Base-by-base conservation (phyloP, 1,140 invertebrate genomes). In the Eueides isabella region DNA sequence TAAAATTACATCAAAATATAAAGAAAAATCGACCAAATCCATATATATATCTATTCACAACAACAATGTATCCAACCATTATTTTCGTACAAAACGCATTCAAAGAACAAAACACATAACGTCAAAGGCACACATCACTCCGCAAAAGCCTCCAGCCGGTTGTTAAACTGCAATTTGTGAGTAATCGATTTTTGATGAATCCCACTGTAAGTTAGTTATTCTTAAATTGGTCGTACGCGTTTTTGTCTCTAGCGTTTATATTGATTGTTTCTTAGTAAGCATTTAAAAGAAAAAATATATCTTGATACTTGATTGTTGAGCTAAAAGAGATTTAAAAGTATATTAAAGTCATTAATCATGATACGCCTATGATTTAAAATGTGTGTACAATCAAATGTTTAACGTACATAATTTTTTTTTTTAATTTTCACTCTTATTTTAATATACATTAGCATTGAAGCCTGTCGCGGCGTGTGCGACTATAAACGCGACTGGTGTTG, bases 181-280 rank as follows among this genome's bases (percentile, higher is more conserved):
- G 81, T 89, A 89, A 89, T 88, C 86, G 86, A 84, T 89, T 89
- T 89, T 88, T 89, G 86, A 89, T 89, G 87, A 81, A 85, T 85
- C 82, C 80, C 75, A 68, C 73, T 65, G 67, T 66, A 69, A 73
- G 74, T 63, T 69, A 73, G 68, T 74, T 79, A 72, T 80, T 74
- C 66, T 75, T 74, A 82, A 78, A 81, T 79, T 80, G 76, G 38
- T 44, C 65, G 61, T 70, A 71, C 55, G 38, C 68, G 74, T 82
- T 84, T 83, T 83, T 84, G 78, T 75, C 66, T 72, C 68, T 79
- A 84, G 79, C 64, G 62, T 80, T 80, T 76, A 80, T 80, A 80
- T 82, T 80, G 74, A 83, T 81, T 79, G 74, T 82, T 82, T 82
- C 81, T 80, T 48, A 79, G 79, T 82, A 82, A 80, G 64, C 66